Conservation (phyloP, 2,797 vertebrate genomes). For the Cuniculus paca region DNA sequence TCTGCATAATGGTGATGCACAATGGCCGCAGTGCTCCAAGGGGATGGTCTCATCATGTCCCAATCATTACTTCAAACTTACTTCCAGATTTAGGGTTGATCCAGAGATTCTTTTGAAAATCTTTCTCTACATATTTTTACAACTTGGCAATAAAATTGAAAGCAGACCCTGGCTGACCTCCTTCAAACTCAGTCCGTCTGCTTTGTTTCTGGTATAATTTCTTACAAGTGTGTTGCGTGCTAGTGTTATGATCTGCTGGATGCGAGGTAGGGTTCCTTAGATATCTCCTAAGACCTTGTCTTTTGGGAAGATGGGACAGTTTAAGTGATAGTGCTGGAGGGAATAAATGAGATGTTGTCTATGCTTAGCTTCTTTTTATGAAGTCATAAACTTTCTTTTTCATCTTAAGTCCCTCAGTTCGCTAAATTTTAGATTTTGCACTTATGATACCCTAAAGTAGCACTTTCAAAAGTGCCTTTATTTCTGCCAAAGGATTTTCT, state of each 20-base stretch:
- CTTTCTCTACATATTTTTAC: neutral
- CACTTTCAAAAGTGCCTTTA: slow-evolving; percentile 35
- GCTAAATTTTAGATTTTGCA: slow-evolving; percentile 9
- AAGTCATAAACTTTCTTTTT: slow-evolving; percentile 25
- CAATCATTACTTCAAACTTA: neutral
- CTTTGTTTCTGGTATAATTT: slow-evolving; percentile 26
- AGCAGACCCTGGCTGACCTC: neutral
- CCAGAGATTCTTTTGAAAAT: neutral
- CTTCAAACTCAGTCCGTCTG: slow-evolving; percentile 29
- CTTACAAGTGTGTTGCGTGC: neutral
- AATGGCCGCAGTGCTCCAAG: neutral
- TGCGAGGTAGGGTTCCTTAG: neutral
- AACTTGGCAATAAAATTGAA: slow-evolving; percentile 30
- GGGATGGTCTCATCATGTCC: neutral
- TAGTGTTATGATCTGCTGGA: neutral
- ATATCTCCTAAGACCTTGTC: neutral
- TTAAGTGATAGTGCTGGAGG: neutral
- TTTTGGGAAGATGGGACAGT: neutral
- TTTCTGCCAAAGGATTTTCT: slow-evolving; percentile 39
- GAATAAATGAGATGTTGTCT: neutral
- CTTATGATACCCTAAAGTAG: neutral
- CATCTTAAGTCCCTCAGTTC: neutral
- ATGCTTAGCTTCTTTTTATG: neutral
- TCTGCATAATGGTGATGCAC: neutral
- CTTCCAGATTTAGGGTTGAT: slow-evolving; percentile 53